Conservation (phyloP, 2,888 invertebrate species). For the Pandemis cinnamomeana region DNA sequence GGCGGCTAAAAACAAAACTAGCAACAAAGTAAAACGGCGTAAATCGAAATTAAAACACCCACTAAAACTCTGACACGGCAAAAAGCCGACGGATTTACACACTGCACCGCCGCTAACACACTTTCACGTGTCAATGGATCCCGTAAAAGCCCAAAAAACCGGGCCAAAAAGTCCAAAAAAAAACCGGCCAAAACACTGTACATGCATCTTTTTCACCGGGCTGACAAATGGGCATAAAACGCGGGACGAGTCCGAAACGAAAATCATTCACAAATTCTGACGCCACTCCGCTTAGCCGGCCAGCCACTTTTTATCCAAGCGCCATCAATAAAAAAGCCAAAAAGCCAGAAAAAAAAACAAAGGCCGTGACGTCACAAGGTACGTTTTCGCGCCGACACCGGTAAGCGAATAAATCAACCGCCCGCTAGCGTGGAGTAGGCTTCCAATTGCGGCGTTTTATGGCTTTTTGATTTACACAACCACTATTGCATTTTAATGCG, state of each 20-base stretch:
- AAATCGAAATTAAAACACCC: slow-evolving; percentile 55
- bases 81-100: slow-evolving; percentile 74
- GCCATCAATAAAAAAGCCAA: slow-evolving; percentile 79
- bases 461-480: slow-evolving; percentile 75
- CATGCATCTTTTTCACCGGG: slow-evolving; percentile 80
- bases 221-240: slow-evolving; percentile 83
- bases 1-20: slow-evolving; percentile 44
- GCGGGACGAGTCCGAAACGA: slow-evolving; percentile 74
- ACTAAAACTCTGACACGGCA: slow-evolving; percentile 58
- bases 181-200: slow-evolving; percentile 56
- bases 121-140: slow-evolving; percentile 83
- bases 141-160: slow-evolving; percentile 82
- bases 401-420: slow-evolving; percentile 78
- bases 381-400: slow-evolving; percentile 79
- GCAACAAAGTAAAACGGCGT: slow-evolving; percentile 52
- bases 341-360: slow-evolving; percentile 64
- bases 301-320: slow-evolving; percentile 77
- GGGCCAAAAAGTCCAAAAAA: slow-evolving; percentile 61
- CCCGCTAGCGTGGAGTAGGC: slow-evolving; percentile 76
- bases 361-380: slow-evolving; percentile 81
- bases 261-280: slow-evolving; percentile 83
- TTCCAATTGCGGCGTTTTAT: slow-evolving; percentile 75
- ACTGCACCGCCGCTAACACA: slow-evolving; percentile 80
- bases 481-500: slow-evolving; percentile 68
- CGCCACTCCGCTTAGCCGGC: slow-evolving; percentile 70